Evolutionary conservation across 2,797 vertebrate genomes (phyloP), one percentile per base, ranked within the genome.

Genomic region (Karalla daura): DNA sequence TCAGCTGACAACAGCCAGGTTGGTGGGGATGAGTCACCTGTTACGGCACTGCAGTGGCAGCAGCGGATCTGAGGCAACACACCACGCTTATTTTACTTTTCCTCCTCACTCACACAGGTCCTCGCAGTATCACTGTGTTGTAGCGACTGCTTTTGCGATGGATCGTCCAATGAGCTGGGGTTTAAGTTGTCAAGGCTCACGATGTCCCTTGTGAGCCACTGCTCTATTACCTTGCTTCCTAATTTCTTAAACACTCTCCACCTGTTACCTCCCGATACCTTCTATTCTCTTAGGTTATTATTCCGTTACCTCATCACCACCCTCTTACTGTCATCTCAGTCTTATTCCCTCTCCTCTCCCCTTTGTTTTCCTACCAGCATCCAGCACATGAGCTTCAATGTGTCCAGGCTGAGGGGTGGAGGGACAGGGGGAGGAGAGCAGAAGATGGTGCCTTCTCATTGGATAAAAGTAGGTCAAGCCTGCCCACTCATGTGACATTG

Each of bases 401-500:
- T 92, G 89, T 89, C 76, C 40, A 2, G 51, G 32, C 54, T 28
- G 53, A 17, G 39, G 28, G 71, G 23, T 63, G 39, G 39, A 5
- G 28, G 20, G 14, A 61, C 24, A 39, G 40, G 13, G 43, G 47
- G 55, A 30, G 67, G 51, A 15, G 27, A 13, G 7, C 15, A 0
- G 68, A 24, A 61, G 23, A 24, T 1, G 3, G 53, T 14, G 68
- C 64, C 43, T 27, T 63, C 55, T 86, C 28, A 92, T 93, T 93
- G 92, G 90, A 73, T 25, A 45, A 92, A 93, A 90, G 76, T 93
- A 93, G 90, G 92, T 93, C 92, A 93, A 67, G 32, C 81, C 63
- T 2, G 45, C 75, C 80, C 45, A 44, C 18, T 89, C 87, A 87
- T 84, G 82, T 93, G 90, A 92, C 68, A 81, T 41, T 61, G 53